phyloP scores from a whole-genome alignment of 2,113 vertebrate genomes.

The Boulengerochromis microlepis region DNA sequence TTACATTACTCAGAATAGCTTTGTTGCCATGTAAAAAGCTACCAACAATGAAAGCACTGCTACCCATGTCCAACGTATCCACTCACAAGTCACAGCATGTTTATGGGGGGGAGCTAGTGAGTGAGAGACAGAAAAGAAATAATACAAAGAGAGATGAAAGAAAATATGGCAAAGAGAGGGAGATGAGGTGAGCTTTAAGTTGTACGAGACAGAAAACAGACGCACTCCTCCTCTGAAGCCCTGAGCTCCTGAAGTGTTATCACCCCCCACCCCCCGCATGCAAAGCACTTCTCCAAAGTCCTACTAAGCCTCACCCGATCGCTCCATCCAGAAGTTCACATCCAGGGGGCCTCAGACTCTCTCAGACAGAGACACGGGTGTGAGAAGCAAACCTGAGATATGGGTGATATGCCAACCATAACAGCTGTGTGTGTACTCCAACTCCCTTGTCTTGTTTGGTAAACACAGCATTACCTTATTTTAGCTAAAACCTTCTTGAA shows the following conservation, averaged over 20 bases:
- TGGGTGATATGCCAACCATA: neutral
- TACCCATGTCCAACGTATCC: neutral
- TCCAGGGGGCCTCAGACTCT: conserved; percentile 5
- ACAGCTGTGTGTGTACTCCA: neutral
- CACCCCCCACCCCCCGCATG: neutral
- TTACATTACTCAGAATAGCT: neutral
- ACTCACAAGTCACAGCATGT: neutral
- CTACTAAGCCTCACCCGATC: neutral
- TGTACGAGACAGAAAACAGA: conserved; percentile 43
- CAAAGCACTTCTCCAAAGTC: neutral
- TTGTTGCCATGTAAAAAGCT: neutral
- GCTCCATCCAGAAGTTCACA: conserved; percentile 1
- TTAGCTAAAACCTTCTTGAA: neutral
- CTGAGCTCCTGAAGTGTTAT: conserved; percentile 10
- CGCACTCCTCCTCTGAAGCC: conserved; percentile 17
- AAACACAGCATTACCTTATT: conserved; percentile 16
- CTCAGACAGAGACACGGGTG: neutral
- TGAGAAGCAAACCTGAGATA: conserved; percentile 1
- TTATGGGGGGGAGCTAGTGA: neutral
- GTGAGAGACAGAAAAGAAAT: neutral
- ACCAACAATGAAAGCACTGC: neutral
- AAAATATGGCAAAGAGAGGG: neutral
- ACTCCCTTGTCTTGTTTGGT: conserved; percentile 6
- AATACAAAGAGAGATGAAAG: neutral
- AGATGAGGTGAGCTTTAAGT: conserved; percentile 3